phyloP scores from a whole-genome alignment of 2,113 vertebrate genomes.

The Amazona guildingii region DNA sequence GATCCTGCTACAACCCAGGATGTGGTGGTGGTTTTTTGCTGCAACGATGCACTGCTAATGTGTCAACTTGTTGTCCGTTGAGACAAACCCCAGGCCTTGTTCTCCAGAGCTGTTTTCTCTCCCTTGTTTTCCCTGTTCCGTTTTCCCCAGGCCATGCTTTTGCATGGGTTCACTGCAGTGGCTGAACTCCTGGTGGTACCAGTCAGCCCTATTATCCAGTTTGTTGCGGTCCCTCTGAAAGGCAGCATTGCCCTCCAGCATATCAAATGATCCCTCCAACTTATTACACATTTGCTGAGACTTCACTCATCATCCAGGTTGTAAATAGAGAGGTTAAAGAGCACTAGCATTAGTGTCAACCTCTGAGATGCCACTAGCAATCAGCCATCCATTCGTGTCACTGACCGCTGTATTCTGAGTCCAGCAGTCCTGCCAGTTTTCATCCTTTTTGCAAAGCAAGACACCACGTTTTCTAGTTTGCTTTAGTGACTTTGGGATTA shows the following conservation, averaged over 20 bases:
- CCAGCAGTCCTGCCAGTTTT: background rate
- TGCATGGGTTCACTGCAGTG: background rate
- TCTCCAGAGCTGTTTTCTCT: background rate
- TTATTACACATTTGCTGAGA: background rate
- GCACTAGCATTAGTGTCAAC: background rate
- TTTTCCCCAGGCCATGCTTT: background rate
- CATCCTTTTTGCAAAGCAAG: background rate
- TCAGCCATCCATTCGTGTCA: background rate
- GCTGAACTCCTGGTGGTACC: background rate
- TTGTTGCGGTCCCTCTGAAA: background rate
- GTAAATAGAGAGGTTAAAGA: background rate
- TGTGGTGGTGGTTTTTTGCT: background rate
- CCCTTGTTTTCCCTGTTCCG: background rate
- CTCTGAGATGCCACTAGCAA: background rate
- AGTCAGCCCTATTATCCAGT: background rate
- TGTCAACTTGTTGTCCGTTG: background rate
- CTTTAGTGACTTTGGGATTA: background rate
- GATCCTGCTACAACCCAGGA: background rate
- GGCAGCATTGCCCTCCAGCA: background rate
- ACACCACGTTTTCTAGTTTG: background rate
- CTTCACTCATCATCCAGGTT: background rate
- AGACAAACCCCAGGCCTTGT: background rate
- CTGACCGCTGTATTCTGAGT: background rate
- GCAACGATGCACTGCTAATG: background rate
- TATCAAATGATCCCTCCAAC: rapidly evolving